phyloP scores from a whole-genome alignment of 2,113 vertebrate genomes.

The Eulacestoma nigropectus region DNA sequence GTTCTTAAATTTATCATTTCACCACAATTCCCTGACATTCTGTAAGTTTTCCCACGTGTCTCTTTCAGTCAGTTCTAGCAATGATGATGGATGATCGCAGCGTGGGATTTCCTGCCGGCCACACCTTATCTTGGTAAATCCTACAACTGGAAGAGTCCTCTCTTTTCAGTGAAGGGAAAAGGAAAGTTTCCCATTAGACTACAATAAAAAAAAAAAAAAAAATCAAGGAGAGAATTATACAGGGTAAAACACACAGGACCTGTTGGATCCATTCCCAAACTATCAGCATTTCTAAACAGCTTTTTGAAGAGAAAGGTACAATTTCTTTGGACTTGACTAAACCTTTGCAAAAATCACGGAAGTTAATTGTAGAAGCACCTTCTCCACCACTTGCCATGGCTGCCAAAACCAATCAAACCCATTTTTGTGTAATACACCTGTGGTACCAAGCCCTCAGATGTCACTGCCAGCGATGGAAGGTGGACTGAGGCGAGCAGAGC shows the following conservation, averaged over 20 bases:
- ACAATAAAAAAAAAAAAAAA: not conserved
- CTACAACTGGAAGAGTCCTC: not conserved
- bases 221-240: not conserved
- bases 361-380: not conserved
- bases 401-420: not conserved
- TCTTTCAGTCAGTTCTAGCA: not conserved
- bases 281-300: not conserved
- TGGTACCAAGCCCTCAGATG: rapidly evolving
- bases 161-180: not conserved
- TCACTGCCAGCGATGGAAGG: rapidly evolving
- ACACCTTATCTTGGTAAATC: not conserved
- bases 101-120: not conserved
- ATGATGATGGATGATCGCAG: not conserved
- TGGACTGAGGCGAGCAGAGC: not conserved
- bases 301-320: not conserved
- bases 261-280: not conserved
- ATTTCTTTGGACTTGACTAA: not conserved
- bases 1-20: not conserved
- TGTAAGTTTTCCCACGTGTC: not conserved
- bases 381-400: not conserved
- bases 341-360: not conserved
- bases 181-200: not conserved
- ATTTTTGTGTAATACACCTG: not conserved
- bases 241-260: not conserved
- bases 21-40: not conserved